phyloP scores from a whole-genome alignment of 2,888 invertebrate genomes.

The Ptychoptera contaminata region DNA sequence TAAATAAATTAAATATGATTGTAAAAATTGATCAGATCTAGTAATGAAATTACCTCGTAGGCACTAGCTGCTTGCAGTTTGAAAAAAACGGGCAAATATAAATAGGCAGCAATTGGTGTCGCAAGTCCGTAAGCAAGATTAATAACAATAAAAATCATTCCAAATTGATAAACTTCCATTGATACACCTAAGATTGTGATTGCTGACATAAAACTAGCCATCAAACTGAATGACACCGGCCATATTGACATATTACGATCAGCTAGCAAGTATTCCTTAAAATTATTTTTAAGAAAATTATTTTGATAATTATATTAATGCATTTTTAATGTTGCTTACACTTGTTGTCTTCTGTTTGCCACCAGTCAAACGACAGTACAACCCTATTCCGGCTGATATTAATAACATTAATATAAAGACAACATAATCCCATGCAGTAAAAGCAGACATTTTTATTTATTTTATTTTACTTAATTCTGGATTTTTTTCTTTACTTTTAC shows the following conservation, averaged over 20 bases:
- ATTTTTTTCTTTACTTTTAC: too few species aligned
- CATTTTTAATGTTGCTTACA: conserved; percentile 28
- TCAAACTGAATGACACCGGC: conserved; percentile 75
- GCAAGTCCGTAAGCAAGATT: conserved; percentile 61
- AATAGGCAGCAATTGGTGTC: conserved; percentile 59
- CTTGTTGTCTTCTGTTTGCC: conserved; percentile 71
- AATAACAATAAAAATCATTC: conserved; percentile 63
- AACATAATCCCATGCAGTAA: conserved; percentile 57
- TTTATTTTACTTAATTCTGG: neutral
- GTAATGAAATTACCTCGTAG: conserved; percentile 47
- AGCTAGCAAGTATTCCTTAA: conserved; percentile 68
- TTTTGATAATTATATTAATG: neutral
- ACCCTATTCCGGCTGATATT: conserved; percentile 59
- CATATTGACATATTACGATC: conserved; percentile 61
- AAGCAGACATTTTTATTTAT: conserved; percentile 21
- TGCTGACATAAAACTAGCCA: conserved; percentile 91
- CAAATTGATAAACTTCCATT: conserved; percentile 64
- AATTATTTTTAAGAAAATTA: conserved; percentile 5
- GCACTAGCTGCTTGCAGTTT: conserved; percentile 70
- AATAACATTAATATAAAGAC: conserved; percentile 55
- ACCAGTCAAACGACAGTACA: conserved; percentile 74
- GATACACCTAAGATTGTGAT: conserved; percentile 62
- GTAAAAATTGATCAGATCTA: neutral
- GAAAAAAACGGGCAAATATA: conserved; percentile 76
- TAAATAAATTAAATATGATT: neutral